Evolutionary conservation across 2,888 invertebrate species (phyloP), one percentile per base, ranked within the genome.

Genomic region (Xanthorhoe designata): DNA sequence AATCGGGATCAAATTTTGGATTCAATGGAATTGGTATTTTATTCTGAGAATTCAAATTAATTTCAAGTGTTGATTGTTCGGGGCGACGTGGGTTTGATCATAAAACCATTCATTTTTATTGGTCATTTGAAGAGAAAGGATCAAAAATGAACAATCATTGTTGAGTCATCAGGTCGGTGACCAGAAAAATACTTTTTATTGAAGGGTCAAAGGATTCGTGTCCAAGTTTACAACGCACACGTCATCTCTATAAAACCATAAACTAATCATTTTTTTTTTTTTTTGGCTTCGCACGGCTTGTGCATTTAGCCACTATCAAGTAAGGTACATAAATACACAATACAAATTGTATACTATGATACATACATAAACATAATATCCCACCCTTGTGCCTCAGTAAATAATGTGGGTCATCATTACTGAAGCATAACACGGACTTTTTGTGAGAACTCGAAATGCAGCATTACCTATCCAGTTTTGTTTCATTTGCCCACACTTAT

Each of bases 1-100:
- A 68, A 60, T 68, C 53, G 63, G 63, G 60, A 64, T 67, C 55
- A 60, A 61, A 68, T 64, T 64, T 61, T 54, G 47, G 52, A 55
- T 63, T 63, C 63, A 55, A 63, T 63, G 24, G 42, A 62, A 63
- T 55, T 29, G 59, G 52, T 52, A 63, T 64, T 60, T 63, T 42
- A 60, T 53, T 49, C 24, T 49, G 32, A 60, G 24, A 19, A 57
- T 67, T 67, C 15, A 67, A 67, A 67, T 67, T 67, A 60, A 63
- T 66, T 66, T 51, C 32, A 62, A 24, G 52, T 59, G 54, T 53
- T 51, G 49, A 62, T 62, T 59, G 62, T 66, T 58, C 19, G 50
- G 50, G 6, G 7, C 32, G 49, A 8, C 35, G 59, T 54, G 54
- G 64, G 59, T 51, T 58, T 50, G 9, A 59, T 59, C 35, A 38